A percentile compares a stretch with the other conserved stretches of the same genome.
phyloP scores from a whole-genome alignment of 2,888 invertebrate species.

The Cyclophora albipunctata region DNA sequence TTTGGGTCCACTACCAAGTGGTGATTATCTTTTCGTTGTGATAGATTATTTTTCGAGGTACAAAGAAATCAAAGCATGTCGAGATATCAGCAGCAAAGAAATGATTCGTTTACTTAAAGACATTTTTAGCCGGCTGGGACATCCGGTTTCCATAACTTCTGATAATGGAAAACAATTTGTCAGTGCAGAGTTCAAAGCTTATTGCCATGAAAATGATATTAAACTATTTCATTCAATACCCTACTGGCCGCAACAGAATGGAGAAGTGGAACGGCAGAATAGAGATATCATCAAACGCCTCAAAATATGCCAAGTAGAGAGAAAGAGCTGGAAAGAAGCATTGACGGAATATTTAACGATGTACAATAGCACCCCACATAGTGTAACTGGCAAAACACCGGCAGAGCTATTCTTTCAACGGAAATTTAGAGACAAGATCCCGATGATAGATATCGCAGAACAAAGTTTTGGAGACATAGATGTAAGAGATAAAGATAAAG shows the following conservation, averaged over 20 bases:
- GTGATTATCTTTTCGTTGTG: slow-evolving; percentile 14
- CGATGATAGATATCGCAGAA: slow-evolving; percentile 6
- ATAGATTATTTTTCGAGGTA: slow-evolving; percentile 19
- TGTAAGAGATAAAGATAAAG: slow-evolving; percentile 16
- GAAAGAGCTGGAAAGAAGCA: slow-evolving; percentile 12
- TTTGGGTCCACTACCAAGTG: slow-evolving; percentile 17
- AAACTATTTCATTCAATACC: slow-evolving; percentile 15
- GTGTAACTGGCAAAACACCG: slow-evolving; percentile 20
- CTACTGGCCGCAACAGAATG: slow-evolving; percentile 26
- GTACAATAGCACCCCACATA: slow-evolving; percentile 25
- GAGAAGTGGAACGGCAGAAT: slow-evolving; percentile 28
- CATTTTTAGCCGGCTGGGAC: slow-evolving; percentile 18
- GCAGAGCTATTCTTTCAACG: slow-evolving; percentile 19
- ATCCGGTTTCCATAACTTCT: slow-evolving; percentile 13
- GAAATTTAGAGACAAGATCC: slow-evolving; percentile 19
- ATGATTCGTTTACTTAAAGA: slow-evolving; percentile 16
- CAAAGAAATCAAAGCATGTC: slow-evolving; percentile 16
- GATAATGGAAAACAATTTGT: slow-evolving; percentile 23
- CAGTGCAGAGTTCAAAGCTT: slow-evolving; percentile 16
- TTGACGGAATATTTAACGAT: slow-evolving; percentile 19
- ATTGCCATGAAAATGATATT: slow-evolving; percentile 13
- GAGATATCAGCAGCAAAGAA: slow-evolving; percentile 5
- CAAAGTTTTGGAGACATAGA: slow-evolving; percentile 9
- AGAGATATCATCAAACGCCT: slow-evolving; percentile 23
- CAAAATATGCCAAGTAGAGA: slow-evolving; percentile 15